phyloP scores from a whole-genome alignment of 1,140 invertebrate genomes.

The Himalopsyche phryganea region DNA sequence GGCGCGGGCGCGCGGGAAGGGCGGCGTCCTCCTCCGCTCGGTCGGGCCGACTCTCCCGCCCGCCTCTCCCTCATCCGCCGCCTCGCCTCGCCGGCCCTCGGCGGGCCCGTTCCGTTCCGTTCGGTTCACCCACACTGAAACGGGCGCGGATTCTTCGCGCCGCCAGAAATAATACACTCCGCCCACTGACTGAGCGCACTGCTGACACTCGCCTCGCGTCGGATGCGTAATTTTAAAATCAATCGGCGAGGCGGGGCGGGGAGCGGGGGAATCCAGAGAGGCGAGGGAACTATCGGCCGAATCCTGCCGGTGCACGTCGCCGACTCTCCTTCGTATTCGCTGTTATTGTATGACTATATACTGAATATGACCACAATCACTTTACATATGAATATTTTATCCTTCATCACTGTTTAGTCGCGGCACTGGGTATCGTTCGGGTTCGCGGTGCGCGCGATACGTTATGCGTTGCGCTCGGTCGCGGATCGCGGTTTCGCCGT shows the following conservation, averaged over 20 bases:
- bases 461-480: conserved; percentile 23
- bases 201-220: not conserved
- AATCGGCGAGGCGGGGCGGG: not conserved
- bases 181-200: conserved; percentile 1
- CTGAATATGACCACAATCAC: too few relatives aligned
- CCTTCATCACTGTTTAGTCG: not conserved
- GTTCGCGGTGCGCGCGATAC: not conserved
- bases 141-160: conserved; percentile 1
- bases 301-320: not conserved
- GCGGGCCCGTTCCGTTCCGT: conserved; percentile 1
- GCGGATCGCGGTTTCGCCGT: conserved; percentile 5
- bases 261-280: not conserved
- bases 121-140: conserved; percentile 19
- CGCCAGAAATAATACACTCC: conserved; percentile 6
- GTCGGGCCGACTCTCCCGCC: conserved; percentile 14
- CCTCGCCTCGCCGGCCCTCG: not conserved
- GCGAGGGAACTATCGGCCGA: not conserved
- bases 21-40: conserved; percentile 4
- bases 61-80: not conserved
- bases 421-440: not conserved
- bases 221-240: too few relatives aligned
- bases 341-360: too few relatives aligned
- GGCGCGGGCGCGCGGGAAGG: not conserved
- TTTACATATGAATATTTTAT: too few relatives aligned
- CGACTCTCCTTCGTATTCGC: not conserved